Evolutionary conservation across 2,888 invertebrate genomes (phyloP).

Genomic region (Polylopha cassiicola): DNA sequence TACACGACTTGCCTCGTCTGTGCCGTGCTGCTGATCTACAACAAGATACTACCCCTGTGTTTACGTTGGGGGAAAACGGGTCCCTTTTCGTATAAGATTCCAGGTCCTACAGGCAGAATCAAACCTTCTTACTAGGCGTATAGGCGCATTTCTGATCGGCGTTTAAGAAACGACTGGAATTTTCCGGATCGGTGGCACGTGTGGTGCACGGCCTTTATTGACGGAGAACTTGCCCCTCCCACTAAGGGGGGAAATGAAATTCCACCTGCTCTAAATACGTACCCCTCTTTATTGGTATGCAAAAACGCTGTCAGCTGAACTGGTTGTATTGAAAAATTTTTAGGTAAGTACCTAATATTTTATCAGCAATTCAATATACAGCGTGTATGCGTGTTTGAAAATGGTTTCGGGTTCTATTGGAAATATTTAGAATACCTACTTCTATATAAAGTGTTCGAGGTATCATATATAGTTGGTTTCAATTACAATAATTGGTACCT

Average conservation of each 20-base stretch:
- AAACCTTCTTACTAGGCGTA: slow-evolving; percentile 25
- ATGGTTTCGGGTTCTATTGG: no score
- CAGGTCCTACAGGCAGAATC: slow-evolving; percentile 28
- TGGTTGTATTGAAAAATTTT: slow-evolving; percentile 28
- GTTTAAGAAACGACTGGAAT: slow-evolving; percentile 40
- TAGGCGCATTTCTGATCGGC: slow-evolving; percentile 26
- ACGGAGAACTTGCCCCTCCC: slow-evolving; percentile 56
- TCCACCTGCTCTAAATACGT: slow-evolving; percentile 65
- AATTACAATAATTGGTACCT: no score
- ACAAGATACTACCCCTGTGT: slow-evolving; percentile 59
- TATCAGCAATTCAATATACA: no score
- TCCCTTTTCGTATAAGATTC: slow-evolving; percentile 60
- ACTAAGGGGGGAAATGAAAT: slow-evolving; percentile 53
- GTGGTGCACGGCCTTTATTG: slow-evolving; percentile 70
- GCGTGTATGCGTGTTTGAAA: no score
- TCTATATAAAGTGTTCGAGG: no score
- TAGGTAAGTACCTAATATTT: slow-evolving; percentile 6
- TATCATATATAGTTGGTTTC: no score
- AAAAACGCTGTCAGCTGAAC: slow-evolving; percentile 38
- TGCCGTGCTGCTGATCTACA: slow-evolving; percentile 38
- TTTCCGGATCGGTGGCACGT: slow-evolving; percentile 68
- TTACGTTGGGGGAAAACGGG: slow-evolving; percentile 66
- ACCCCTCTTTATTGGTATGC: slow-evolving; percentile 51
- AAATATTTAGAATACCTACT: no score
- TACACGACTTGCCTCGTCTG: slow-evolving; percentile 7